Base-by-base conservation (phyloP, 2,888 invertebrate species). In the Myopa testacea region DNA sequence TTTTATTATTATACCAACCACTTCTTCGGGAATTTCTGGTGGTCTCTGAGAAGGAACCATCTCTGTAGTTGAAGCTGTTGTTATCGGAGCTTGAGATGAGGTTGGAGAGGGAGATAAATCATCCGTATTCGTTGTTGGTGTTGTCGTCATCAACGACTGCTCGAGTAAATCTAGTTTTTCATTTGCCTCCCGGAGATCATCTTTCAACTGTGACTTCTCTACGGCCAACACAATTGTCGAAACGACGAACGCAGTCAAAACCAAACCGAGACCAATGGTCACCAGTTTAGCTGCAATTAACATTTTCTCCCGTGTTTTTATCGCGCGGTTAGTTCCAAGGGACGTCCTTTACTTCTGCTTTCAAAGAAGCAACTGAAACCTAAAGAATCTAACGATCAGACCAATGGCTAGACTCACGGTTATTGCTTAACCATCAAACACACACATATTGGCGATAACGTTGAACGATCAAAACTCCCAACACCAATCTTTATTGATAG, bases 171-270 rank as follows among this genome's bases (percentile, higher is more conserved):
- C 84, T 16, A 87, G 68, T 74, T 85, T 86, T 19, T 84, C 82
- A 37, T 82, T 83, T 0, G 86, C 80, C 40, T 87, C 85, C 10
- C 81, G 78, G 6, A 89, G 77, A 16, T 88, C 86, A 75, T 82
- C 74, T 72, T 81, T 50, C 14, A 88, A 80, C 74, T 84, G 83
- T 0, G 86, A 52, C 77, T 90, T 90, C 77, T 90, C 86, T 14
- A 90, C 90, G 1, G 91, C 91, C 70, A 93, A 85, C 12, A 90
- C 90, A 76, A 92, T 89, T 0, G 92, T 92, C 0, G 92, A 90
- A 14, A 92, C 87, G 3, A 90, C 87, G 40, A 93, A 90, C 52
- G 86, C 87, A 1, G 85, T 85, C 7, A 88, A 81, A 4, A 86
- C 85, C 75, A 88, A 81, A 55, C 85, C 83, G 71, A 89, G 82